These are phyloP conservation scores for Arion vulgaris DNA, from an alignment of 1,140 invertebrate genomes.

Conservation along the genomic window DNA sequence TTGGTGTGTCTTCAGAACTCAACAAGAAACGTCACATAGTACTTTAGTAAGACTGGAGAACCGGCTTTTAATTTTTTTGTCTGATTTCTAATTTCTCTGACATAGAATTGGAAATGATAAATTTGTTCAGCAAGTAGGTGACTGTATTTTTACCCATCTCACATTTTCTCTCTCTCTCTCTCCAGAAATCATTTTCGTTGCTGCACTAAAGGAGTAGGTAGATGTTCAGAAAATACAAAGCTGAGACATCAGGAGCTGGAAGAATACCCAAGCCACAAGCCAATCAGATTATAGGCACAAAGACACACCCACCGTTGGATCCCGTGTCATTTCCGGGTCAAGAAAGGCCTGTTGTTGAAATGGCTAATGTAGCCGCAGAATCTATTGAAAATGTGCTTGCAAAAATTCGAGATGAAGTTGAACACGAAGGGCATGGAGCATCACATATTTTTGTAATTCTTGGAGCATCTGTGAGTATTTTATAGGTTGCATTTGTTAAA, in stretches of 20 bases:
- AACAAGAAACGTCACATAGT: too few relatives aligned
- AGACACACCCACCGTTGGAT: not conserved
- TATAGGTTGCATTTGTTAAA: not conserved
- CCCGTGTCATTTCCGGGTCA: slow-evolving; percentile 11
- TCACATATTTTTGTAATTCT: slow-evolving; percentile 57
- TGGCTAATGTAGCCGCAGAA: not conserved
- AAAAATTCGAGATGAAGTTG: slow-evolving; percentile 46
- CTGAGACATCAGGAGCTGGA: not conserved
- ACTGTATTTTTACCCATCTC: too few relatives aligned
- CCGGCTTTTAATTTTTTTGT: too few relatives aligned
- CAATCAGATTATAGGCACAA: not conserved
- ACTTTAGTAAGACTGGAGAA: too few relatives aligned
- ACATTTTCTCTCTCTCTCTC: too few relatives aligned
- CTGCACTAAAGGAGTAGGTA: not conserved
- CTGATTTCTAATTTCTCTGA: too few relatives aligned
- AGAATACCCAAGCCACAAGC: not conserved
- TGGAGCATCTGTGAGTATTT: slow-evolving; percentile 74
- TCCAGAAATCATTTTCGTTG: too few relatives aligned
- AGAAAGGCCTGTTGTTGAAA: not conserved
- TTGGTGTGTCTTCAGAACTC: too few relatives aligned
- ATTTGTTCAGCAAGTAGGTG: too few relatives aligned
- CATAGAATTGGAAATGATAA: too few relatives aligned
- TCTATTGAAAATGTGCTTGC: slow-evolving; percentile 36
- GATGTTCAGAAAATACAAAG: not conserved
- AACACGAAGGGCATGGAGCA: slow-evolving; percentile 49